phyloP scores from a whole-genome alignment of 2,113 vertebrate genomes.

The Aphelocoma coerulescens region DNA sequence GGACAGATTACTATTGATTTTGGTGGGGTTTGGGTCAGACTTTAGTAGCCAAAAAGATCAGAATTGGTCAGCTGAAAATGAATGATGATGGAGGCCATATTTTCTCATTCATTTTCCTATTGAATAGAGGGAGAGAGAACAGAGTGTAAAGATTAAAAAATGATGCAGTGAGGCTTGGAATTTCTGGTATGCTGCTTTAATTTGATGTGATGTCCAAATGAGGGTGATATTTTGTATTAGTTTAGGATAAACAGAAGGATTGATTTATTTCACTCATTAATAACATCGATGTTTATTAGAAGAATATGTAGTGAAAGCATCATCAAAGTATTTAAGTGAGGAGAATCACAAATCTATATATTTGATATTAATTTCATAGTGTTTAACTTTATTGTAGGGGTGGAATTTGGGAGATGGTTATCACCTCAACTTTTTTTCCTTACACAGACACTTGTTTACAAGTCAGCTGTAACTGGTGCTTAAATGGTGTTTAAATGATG shows the following conservation, averaged over 20 bases:
- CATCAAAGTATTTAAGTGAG: background rate
- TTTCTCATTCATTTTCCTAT: background rate
- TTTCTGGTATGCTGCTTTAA: background rate
- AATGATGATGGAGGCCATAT: background rate
- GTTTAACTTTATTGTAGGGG: background rate
- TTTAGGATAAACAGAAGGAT: background rate
- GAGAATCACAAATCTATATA: background rate
- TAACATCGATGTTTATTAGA: background rate
- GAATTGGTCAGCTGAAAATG: background rate
- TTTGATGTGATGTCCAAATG: background rate
- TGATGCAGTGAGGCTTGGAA: background rate
- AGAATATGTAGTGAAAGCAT: background rate
- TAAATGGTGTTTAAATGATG: background rate
- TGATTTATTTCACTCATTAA: background rate
- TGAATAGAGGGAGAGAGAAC: background rate
- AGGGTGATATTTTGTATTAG: background rate
- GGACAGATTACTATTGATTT: background rate
- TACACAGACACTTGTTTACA: background rate
- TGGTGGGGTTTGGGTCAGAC: background rate
- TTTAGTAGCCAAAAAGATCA: background rate
- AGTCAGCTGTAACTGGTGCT: background rate
- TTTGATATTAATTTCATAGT: background rate
- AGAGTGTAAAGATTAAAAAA: background rate
- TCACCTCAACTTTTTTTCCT: background rate
- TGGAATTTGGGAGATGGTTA: background rate